These are phyloP conservation scores for Teinopalpus imperialis DNA, from an alignment of 2,888 invertebrate genomes.

Conservation along the genomic window DNA sequence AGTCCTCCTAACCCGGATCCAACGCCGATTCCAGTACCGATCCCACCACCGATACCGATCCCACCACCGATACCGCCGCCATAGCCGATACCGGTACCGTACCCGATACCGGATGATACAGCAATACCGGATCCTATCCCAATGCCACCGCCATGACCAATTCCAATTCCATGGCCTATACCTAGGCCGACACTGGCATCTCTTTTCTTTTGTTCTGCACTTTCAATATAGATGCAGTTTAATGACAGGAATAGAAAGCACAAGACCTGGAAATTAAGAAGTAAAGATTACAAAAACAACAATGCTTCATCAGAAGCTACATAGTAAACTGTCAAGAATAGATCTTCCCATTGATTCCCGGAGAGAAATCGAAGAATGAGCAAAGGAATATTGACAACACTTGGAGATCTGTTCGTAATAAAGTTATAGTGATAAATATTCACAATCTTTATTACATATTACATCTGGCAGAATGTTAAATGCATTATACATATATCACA, in stretches of 20 bases:
- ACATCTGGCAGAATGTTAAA: too few relatives aligned
- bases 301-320: too few relatives aligned
- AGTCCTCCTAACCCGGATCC: constrained; percentile 13
- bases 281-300: too few relatives aligned
- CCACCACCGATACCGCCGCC: constrained; percentile 20
- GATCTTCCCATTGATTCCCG: too few relatives aligned
- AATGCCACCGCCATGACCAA: constrained; percentile 12
- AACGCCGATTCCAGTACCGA: neutral
- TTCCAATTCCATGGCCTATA: constrained; percentile 20
- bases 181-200: constrained; percentile 28
- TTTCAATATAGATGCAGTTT: constrained; percentile 19
- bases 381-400: too few relatives aligned
- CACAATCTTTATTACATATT: too few relatives aligned
- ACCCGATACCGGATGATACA: constrained; percentile 1
- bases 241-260: constrained; percentile 39
- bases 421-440: too few relatives aligned
- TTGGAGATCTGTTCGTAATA: too few relatives aligned
- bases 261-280: constrained; percentile 44
- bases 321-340: too few relatives aligned
- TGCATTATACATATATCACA: too few relatives aligned
- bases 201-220: constrained; percentile 41
- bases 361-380: too few relatives aligned
- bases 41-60: neutral
- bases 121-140: constrained; percentile 7
- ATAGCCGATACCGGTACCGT: constrained; percentile 2